A percentile compares a stretch with the other conserved stretches of the same genome.
phyloP scores from a whole-genome alignment of 2,113 vertebrate genomes.

The Acrocephalus arundinaceus region DNA sequence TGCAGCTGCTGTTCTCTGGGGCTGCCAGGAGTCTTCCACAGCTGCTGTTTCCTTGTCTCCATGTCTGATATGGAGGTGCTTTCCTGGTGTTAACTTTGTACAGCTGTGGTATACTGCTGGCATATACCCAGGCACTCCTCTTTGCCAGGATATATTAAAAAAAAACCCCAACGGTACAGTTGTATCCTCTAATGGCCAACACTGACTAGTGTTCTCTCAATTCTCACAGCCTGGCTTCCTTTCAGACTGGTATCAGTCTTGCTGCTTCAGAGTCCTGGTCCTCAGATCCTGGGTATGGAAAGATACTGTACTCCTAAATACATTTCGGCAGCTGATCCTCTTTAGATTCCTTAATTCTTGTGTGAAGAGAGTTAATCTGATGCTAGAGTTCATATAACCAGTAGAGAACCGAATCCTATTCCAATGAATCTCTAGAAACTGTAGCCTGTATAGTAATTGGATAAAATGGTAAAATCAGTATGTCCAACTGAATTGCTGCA shows the following conservation, averaged over 20 bases:
- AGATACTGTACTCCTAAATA: not conserved
- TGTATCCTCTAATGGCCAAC: not conserved
- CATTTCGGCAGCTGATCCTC: not conserved
- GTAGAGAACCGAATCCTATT: not conserved
- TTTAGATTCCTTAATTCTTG: not conserved
- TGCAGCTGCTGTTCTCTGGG: not conserved
- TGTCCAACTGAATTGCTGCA: not conserved
- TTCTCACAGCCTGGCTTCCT: not conserved
- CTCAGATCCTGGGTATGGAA: not conserved
- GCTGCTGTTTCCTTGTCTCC: not conserved
- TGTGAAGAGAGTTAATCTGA: not conserved
- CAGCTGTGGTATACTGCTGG: not conserved
- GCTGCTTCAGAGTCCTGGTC: not conserved
- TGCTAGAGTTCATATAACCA: not conserved
- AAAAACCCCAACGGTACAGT: not conserved
- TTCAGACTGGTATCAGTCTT: not conserved
- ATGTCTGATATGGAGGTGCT: not conserved
- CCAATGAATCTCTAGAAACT: not conserved
- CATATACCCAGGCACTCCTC: not conserved
- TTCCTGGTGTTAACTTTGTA: not conserved
- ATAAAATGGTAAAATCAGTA: not conserved
- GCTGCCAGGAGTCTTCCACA: not conserved
- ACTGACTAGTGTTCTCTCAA: not conserved
- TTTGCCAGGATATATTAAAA: not conserved
- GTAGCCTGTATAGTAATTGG: not conserved